Evolutionary conservation across 2,797 vertebrate species (phyloP), one percentile per base, ranked within the genome.

Genomic region (Antennarius maculatus): DNA sequence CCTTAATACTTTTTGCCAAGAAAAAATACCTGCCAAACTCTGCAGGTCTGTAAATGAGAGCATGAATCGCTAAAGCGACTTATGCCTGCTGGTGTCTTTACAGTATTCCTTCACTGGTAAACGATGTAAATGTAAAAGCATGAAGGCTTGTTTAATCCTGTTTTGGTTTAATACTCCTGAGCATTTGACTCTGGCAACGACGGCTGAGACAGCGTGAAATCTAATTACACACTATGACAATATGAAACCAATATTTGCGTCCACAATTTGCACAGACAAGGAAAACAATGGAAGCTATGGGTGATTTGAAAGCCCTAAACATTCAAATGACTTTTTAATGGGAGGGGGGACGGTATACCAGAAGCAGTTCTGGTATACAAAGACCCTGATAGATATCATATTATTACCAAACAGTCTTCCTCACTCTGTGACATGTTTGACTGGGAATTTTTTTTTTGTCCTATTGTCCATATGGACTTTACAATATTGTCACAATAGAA

Each of bases 121-220:
- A 77, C 49, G 72, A 50, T 74, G 78, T 61, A 74, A 70, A 48
- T 68, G 66, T 69, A 59, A 83, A 83, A 69, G 71, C 65, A 61
- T 71, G 69, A 65, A 63, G 71, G 76, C 66, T 29, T 77, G 61
- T 82, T 83, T 78, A 85, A 86, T 88, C 79, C 79, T 69, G 62
- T 70, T 78, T 71, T 69, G 69, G 39, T 80, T 69, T 57, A 37
- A 79, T 64, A 67, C 55, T 74, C 71, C 79, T 71, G 71, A 83
- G 81, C 67, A 83, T 84, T 86, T 87, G 80, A 81, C 70, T 74
- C 46, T 66, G 74, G 54, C 56, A 73, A 63, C 68, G 56, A 84
- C 12, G 23, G 51, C 42, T 75, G 79, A 81, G 80, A 82, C 47
- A 16, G 69, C 51, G 72, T 87, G 65, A 88, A 87, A 89, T 86